These are phyloP conservation scores for Sceloporus tristichus DNA, from an alignment of 2,113 vertebrate genomes.

Conservation along the genomic window DNA sequence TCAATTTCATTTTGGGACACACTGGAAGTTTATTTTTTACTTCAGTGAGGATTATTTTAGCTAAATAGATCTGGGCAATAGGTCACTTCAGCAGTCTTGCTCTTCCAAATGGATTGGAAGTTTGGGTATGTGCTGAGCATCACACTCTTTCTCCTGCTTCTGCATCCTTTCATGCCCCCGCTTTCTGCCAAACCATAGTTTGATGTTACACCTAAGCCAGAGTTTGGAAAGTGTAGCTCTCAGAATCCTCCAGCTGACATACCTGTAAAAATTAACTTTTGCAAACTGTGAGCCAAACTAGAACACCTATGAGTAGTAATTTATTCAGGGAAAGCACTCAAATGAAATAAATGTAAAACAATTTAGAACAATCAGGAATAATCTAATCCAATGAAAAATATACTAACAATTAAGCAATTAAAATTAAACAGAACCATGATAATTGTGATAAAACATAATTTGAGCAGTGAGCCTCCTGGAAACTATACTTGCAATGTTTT, in stretches of 20 bases:
- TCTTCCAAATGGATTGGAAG: background rate
- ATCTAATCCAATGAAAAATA: background rate
- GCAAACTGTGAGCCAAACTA: no score
- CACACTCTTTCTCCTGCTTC: background rate
- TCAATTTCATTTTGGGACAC: background rate
- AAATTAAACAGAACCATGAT: no score
- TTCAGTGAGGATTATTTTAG: background rate
- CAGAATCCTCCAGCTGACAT: no score
- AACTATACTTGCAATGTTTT: background rate
- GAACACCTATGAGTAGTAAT: no score
- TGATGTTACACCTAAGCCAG: background rate
- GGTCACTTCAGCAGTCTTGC: background rate
- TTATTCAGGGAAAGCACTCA: no score
- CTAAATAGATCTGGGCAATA: background rate
- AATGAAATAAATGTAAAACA: no score
- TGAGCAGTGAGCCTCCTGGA: background rate
- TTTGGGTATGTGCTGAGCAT: background rate
- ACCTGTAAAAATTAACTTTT: no score
- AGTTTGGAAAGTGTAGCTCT: background rate
- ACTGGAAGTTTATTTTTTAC: background rate
- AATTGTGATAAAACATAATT: background rate
- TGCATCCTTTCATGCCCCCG: background rate
- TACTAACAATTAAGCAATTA: background rate
- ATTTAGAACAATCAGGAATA: no score
- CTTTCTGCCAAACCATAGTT: background rate